A percentile compares a stretch with the other conserved stretches of the same genome.
These are phyloP conservation scores for Baryphthengus martii DNA, from an alignment of 2,113 vertebrate species.

Conservation along the genomic window DNA sequence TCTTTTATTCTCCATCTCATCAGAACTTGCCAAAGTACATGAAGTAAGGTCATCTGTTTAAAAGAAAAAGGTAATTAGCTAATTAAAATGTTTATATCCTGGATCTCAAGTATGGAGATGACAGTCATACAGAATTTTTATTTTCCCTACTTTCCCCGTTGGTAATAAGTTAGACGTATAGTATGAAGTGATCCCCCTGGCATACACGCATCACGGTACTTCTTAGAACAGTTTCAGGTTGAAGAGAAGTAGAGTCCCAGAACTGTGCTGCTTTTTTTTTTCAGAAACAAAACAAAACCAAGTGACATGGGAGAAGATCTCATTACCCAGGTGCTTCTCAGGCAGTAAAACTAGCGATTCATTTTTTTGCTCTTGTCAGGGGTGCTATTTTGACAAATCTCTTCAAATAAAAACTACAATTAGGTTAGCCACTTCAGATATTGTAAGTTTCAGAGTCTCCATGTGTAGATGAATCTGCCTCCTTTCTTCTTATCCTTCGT, in stretches of 20 bases:
- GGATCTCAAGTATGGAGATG: not conserved
- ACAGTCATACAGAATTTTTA: not conserved
- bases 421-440: not conserved
- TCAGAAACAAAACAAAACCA: not conserved
- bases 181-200: not conserved
- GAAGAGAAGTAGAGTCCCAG: not conserved
- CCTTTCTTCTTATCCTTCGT: not conserved
- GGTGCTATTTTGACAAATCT: not conserved
- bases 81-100: not conserved
- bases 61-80: not conserved
- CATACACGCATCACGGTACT: not conserved
- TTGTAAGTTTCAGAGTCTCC: not conserved
- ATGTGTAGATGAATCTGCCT: not conserved
- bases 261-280: not conserved
- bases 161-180: not conserved
- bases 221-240: not conserved
- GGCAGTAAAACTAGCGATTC: not conserved
- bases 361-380: not conserved
- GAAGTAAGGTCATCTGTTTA: not conserved
- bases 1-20: not conserved
- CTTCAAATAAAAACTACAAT: not conserved
- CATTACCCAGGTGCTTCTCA: not conserved
- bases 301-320: accelerated
- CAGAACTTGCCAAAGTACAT: not conserved
- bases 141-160: not conserved